phyloP scores from a whole-genome alignment of 2,888 invertebrate species.

The Elegia similella region DNA sequence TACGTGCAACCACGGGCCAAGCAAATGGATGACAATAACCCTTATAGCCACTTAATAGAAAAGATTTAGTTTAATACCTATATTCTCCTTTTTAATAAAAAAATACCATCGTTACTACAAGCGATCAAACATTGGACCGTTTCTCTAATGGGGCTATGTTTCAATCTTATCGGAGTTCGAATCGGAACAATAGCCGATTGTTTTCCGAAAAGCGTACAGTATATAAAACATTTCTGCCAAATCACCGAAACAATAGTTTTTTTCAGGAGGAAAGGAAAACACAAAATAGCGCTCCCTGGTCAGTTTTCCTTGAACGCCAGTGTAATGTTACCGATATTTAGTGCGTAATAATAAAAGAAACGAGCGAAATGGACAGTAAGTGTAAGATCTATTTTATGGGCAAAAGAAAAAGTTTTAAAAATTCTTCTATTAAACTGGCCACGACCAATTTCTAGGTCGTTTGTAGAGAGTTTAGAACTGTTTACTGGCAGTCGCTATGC shows the following conservation, averaged over 20 bases:
- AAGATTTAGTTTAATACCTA: too few species aligned
- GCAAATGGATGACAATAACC: too few species aligned
- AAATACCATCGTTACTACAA: neutral
- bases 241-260: constrained; percentile 42
- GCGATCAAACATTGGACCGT: neutral
- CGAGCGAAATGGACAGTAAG: constrained; percentile 36
- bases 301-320: constrained; percentile 19
- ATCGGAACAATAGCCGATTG: constrained; percentile 72
- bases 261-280: constrained; percentile 34
- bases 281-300: constrained; percentile 33
- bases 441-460: too few species aligned
- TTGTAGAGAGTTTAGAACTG: too few species aligned
- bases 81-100: too few species aligned
- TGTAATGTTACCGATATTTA: constrained; percentile 26
- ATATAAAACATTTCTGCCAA: constrained; percentile 57
- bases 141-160: constrained; percentile 19
- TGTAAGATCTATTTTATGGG: constrained; percentile 6
- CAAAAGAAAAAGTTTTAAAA: too few species aligned
- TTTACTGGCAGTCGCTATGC: too few species aligned
- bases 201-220: constrained; percentile 47
- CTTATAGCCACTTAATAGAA: too few species aligned
- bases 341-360: constrained; percentile 3
- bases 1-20: too few species aligned
- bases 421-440: too few species aligned
- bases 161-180: constrained; percentile 60